A percentile compares a stretch with the other conserved stretches of the same genome.
Evolutionary conservation across 92 coral and sea anemone species (phyloP).

Genomic region (Chrysogorgia sp.): DNA sequence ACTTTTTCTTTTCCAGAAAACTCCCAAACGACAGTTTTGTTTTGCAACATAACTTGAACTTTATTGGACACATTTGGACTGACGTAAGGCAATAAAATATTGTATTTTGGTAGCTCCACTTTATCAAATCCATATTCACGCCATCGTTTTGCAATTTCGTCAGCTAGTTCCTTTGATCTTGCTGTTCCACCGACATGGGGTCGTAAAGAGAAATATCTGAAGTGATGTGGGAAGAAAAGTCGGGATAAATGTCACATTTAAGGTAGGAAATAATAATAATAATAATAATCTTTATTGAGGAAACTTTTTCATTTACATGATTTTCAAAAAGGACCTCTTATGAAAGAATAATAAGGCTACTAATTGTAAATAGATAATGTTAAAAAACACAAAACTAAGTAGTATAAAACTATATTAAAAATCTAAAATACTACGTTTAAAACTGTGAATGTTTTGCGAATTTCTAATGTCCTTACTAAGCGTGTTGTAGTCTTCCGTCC

Average conservation of each 20-base stretch:
- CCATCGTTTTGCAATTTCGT: slow-evolving; percentile 72
- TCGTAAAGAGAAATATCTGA: slow-evolving; percentile 67
- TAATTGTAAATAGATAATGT: too few relatives aligned
- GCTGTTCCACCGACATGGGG: slow-evolving; percentile 88
- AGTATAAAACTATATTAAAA: too few relatives aligned
- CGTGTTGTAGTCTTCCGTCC: too few relatives aligned
- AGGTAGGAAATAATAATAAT: background rate
- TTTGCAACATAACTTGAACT: slow-evolving; percentile 54
- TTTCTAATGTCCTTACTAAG: too few relatives aligned
- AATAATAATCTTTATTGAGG: too few relatives aligned
- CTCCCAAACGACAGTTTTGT: slow-evolving; percentile 57
- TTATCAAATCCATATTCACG: slow-evolving; percentile 76
- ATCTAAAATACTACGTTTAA: too few relatives aligned
- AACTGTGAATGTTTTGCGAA: too few relatives aligned
- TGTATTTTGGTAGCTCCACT: slow-evolving; percentile 86
- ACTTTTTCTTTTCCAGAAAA: slow-evolving; percentile 71
- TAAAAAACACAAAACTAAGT: too few relatives aligned
- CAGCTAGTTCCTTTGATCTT: slow-evolving; percentile 71
- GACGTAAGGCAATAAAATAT: slow-evolving; percentile 75
- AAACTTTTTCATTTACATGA: too few relatives aligned
- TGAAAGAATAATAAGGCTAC: too few relatives aligned
- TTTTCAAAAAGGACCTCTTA: too few relatives aligned
- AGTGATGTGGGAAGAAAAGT: background rate
- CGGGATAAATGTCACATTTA: background rate
- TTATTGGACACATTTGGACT: slow-evolving; percentile 66